Evolutionary conservation across 2,113 vertebrate species (phyloP).

Genomic region (Odontesthes bonariensis): DNA sequence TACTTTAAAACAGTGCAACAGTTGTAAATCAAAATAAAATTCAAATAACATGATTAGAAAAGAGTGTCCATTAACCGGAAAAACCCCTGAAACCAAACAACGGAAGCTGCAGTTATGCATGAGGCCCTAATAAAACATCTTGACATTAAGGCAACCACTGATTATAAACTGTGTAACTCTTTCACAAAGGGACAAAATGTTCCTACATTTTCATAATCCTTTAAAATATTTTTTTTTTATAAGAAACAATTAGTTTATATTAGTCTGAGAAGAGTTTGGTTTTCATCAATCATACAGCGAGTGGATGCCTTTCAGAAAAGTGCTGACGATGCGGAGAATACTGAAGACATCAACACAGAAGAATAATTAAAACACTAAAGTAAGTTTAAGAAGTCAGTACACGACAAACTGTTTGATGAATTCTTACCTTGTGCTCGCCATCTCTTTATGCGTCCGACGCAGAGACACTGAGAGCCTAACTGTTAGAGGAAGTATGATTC

Average conservation of each 20-base stretch:
- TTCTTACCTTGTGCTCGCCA: conserved; percentile 69
- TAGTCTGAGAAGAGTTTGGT: neutral
- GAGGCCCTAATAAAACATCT: neutral
- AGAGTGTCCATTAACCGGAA: conserved; percentile 58
- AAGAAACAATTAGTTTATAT: neutral
- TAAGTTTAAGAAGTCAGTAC: no score
- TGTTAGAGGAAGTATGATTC: conserved; percentile 68
- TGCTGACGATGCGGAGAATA: no score
- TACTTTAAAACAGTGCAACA: no score
- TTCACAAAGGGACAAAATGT: neutral
- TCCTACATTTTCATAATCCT: neutral
- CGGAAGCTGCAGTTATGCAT: conserved; percentile 41
- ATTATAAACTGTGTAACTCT: neutral
- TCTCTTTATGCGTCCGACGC: conserved; percentile 37
- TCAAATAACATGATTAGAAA: neutral
- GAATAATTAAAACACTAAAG: no score
- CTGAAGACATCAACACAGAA: no score
- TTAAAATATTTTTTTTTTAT: neutral
- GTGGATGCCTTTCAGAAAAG: no score
- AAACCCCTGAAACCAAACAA: conserved; percentile 49
- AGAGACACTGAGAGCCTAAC: conserved; percentile 28
- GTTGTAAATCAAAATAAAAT: no score
- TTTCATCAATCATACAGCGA: neutral
- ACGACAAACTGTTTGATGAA: neutral
- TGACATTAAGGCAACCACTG: neutral